Percentiles rank a stretch among this genome's conserved stretches.
phyloP scores from a whole-genome alignment of 2,113 vertebrate genomes.

The Epinephelus moara region DNA sequence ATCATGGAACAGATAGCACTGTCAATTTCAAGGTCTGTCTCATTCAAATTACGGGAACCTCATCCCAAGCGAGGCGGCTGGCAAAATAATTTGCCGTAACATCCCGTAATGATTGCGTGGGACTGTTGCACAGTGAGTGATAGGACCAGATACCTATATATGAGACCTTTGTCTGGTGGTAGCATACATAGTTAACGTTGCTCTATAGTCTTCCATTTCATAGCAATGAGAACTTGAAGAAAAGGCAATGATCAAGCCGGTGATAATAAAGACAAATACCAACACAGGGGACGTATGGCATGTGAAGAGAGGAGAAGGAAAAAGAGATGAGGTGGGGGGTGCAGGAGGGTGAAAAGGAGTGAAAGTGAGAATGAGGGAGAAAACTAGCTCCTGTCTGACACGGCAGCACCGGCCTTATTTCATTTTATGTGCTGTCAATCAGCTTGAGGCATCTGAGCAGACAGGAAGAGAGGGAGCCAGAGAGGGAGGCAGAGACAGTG shows the following conservation, averaged over 20 bases:
- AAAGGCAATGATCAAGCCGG: conserved; percentile 46
- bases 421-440: conserved; percentile 83
- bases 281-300: conserved; percentile 48
- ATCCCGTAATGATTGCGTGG: conserved; percentile 75
- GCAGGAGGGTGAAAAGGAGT: conserved; percentile 55
- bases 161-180: conserved; percentile 60
- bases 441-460: conserved; percentile 70
- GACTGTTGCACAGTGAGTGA: conserved; percentile 69
- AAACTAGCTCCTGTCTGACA: conserved; percentile 72
- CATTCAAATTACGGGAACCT: conserved; percentile 79
- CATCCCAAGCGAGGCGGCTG: conserved; percentile 70
- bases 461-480: conserved; percentile 47
- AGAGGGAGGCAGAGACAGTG: conserved; percentile 45
- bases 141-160: conserved; percentile 64
- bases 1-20: conserved; percentile 79
- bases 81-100: conserved; percentile 83
- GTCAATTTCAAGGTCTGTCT: conserved; percentile 84
- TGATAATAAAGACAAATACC: conserved; percentile 65
- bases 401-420: conserved; percentile 73
- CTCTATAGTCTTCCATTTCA: conserved; percentile 46
- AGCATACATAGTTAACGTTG: conserved; percentile 46
- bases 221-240: conserved; percentile 44
- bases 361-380: conserved; percentile 59
- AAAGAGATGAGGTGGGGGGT: conserved; percentile 25
- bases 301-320: conserved; percentile 50